Conservation (phyloP, 2,888 invertebrate genomes). For the Melinopterus prodromus region DNA sequence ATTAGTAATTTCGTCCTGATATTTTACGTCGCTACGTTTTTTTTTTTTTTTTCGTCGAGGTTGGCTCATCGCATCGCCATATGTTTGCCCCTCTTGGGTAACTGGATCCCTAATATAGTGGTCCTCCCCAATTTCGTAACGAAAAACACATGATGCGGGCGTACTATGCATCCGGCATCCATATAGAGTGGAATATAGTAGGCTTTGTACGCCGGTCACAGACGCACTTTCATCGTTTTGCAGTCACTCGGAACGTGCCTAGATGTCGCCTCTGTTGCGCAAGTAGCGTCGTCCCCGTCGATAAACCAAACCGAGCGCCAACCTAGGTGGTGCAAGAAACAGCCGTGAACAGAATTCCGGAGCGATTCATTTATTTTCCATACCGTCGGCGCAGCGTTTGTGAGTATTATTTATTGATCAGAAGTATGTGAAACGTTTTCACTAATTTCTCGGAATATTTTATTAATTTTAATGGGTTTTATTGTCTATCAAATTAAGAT, state of each 20-base stretch:
- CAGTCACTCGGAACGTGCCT: background rate
- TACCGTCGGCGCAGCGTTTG: background rate
- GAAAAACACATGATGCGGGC: background rate
- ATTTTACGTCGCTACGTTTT: background rate
- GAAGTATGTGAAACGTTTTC: background rate
- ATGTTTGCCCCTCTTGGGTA: background rate
- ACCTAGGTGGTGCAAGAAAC: background rate
- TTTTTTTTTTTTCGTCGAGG: background rate
- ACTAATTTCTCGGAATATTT: too few relatives aligned
- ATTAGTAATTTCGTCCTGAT: background rate
- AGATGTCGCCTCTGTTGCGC: background rate
- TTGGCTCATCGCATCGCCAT: background rate
- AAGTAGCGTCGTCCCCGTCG: background rate
- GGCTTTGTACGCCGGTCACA: background rate
- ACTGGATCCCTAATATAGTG: background rate
- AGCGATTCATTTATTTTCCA: background rate
- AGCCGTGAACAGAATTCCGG: background rate
- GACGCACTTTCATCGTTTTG: background rate
- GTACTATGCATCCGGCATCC: background rate
- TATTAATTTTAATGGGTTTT: too few relatives aligned
- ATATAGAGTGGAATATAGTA: background rate
- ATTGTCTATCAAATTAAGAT: too few relatives aligned
- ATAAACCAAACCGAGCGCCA: background rate
- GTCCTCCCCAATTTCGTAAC: constrained; percentile 4
- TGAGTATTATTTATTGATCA: background rate